phyloP scores from a whole-genome alignment of 1,140 invertebrate species.

The Vollenhovia emeryi region DNA sequence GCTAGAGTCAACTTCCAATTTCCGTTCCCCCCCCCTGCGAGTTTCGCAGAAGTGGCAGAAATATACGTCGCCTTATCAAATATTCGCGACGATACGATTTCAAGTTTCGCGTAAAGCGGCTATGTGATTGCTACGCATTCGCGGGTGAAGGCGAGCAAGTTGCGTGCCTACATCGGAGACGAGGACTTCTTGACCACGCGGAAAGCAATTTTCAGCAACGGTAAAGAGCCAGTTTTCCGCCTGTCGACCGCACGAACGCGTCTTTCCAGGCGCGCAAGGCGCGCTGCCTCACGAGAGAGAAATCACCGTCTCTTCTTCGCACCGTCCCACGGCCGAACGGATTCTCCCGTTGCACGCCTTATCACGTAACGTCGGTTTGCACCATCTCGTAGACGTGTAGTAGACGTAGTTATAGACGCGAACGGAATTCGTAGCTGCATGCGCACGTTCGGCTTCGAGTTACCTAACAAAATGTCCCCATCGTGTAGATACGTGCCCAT shows the following conservation, averaged over 20 bases:
- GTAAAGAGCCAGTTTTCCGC: slow-evolving; percentile 47
- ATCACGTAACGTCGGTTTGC: slow-evolving; percentile 34
- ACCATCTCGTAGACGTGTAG: not conserved
- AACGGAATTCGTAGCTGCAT: slow-evolving; percentile 64
- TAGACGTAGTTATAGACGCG: slow-evolving; percentile 11
- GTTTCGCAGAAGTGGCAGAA: not conserved
- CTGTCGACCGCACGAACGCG: slow-evolving; percentile 47
- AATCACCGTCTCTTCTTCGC: slow-evolving; percentile 27
- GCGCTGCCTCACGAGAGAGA: slow-evolving; percentile 6
- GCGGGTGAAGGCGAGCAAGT: not conserved
- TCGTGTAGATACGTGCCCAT: slow-evolving; percentile 77
- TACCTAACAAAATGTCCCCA: slow-evolving; percentile 69
- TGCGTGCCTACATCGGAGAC: not conserved
- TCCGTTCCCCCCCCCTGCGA: not conserved
- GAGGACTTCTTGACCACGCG: slow-evolving; percentile 12
- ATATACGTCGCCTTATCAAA: not conserved
- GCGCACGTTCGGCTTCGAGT: slow-evolving; percentile 70
- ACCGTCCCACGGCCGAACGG: slow-evolving; percentile 1
- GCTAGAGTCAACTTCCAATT: not conserved
- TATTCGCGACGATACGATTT: not conserved
- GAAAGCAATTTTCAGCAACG: slow-evolving; percentile 42
- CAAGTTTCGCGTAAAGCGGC: not conserved
- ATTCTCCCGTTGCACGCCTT: slow-evolving; percentile 48
- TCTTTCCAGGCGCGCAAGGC: slow-evolving; percentile 25
- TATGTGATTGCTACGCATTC: not conserved